Evolutionary conservation across 1,140 invertebrate species (phyloP), one percentile per base, ranked within the genome.

Genomic region (Nasonia vitripennis): DNA sequence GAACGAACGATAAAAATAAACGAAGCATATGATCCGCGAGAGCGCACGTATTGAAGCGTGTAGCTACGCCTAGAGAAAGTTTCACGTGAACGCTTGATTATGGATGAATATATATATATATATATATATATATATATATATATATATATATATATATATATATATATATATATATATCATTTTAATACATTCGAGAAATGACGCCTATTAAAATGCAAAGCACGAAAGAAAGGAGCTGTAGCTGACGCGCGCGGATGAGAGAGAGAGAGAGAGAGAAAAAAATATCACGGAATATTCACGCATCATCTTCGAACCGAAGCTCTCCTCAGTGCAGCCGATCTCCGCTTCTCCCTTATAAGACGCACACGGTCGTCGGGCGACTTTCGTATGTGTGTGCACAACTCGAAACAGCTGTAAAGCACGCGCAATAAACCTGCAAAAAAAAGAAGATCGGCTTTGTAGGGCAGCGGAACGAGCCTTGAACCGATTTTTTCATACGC

Each of bases 21-120:
- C 23, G 70, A 71, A 71, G 7, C 31, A 34, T 71, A 71, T 34
- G 23, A 71, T 71, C 14, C 27, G 70, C 17, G 55, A 62, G 55
- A 62, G 55, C 27, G 23, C 14, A 17, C n/a, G 23, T 55, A 77
- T 68, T 37, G 41, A 77, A 87, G 88, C 85, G 87, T 89, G 87
- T 62, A 51, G 87, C 89, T 89, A 88, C 89, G 88, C 86, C 75
- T 71, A 70, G 83, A 70, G 37, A 78, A 78, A 84, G 67, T 71
- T 71, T 71, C 62, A 51, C 71, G 23, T 45, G 73, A 67, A 85
- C 68, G 84, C 31, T 87, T 85, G 51, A 81, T 86, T 70, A 80
- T 88, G 78, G 83, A 67, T 82, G 55, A 81, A 82, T 71, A 74
- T 75, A 27, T 27, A 27, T 27, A 27, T 27, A 27, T 27, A 27